Percentiles rank a stretch among this genome's conserved stretches.
These are phyloP conservation scores for Standfussiana lucernea DNA, from an alignment of 2,888 invertebrate species.

Conservation along the genomic window DNA sequence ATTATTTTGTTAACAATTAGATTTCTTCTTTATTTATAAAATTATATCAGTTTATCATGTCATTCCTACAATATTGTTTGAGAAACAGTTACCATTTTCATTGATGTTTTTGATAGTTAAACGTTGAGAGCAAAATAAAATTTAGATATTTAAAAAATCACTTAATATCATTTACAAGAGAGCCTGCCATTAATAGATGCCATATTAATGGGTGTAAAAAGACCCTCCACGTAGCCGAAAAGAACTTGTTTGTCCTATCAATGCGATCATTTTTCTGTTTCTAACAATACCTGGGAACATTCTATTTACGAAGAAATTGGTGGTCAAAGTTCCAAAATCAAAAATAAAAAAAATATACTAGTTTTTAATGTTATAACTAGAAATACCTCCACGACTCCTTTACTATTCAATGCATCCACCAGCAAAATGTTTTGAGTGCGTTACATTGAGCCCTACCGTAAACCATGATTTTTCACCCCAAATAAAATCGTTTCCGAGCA, in stretches of 20 bases:
- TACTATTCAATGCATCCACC: background rate
- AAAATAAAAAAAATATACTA: no score
- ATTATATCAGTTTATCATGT: background rate
- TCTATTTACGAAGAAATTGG: background rate
- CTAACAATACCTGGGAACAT: background rate
- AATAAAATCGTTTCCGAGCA: no score
- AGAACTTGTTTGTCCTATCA: background rate
- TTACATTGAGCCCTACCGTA: no score
- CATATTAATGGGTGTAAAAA: background rate
- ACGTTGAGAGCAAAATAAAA: background rate
- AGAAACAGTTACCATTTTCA: background rate
- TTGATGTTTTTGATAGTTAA: background rate
- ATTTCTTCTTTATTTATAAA: background rate
- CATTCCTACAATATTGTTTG: background rate
- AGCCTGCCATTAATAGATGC: conserved; percentile 7
- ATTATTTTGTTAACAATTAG: background rate
- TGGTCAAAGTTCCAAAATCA: background rate
- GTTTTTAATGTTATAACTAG: background rate
- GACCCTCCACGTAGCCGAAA: background rate
- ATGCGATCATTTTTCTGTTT: background rate
- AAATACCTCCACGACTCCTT: background rate
- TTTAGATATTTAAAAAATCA: background rate
- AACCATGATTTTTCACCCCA: no score
- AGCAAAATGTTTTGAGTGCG: no score
- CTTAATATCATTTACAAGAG: conserved; percentile 21